These are phyloP conservation scores for Trissoscelio sp. DNA, from an alignment of 2,888 invertebrate species.

Conservation along the genomic window DNA sequence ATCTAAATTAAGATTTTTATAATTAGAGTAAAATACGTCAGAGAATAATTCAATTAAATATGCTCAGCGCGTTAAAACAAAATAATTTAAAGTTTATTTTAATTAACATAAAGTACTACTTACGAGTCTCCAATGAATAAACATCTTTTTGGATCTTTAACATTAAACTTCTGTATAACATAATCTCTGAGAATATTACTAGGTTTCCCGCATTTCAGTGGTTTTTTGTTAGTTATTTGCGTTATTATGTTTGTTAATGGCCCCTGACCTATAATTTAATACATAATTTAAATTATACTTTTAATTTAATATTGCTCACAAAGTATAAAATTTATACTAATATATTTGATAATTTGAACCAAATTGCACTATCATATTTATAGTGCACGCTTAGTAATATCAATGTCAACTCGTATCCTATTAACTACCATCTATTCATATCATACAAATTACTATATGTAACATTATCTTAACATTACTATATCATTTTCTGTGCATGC, in stretches of 20 bases:
- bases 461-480: too few relatives aligned
- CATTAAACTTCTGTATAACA: conserved; percentile 75
- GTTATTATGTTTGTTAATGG: conserved; percentile 83
- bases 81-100: background rate
- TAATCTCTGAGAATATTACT: conserved; percentile 80
- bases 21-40: too few relatives aligned
- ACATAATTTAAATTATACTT: background rate
- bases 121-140: conserved; percentile 80
- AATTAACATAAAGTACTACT: conserved; percentile 61
- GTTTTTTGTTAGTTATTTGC: conserved; percentile 81
- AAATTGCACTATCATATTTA: too few relatives aligned
- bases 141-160: conserved; percentile 74
- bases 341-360: too few relatives aligned
- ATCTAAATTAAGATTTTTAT: conserved; percentile 68
- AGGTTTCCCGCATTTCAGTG: conserved; percentile 85
- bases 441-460: too few relatives aligned
- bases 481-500: too few relatives aligned
- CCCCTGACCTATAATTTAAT: conserved; percentile 81
- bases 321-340: background rate
- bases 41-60: too few relatives aligned
- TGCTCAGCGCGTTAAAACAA: too few relatives aligned
- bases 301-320: too few relatives aligned
- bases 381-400: too few relatives aligned
- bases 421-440: too few relatives aligned
- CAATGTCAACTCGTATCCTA: too few relatives aligned